phyloP scores from a whole-genome alignment of 2,888 invertebrate genomes.

The Pelosia muscerda region DNA sequence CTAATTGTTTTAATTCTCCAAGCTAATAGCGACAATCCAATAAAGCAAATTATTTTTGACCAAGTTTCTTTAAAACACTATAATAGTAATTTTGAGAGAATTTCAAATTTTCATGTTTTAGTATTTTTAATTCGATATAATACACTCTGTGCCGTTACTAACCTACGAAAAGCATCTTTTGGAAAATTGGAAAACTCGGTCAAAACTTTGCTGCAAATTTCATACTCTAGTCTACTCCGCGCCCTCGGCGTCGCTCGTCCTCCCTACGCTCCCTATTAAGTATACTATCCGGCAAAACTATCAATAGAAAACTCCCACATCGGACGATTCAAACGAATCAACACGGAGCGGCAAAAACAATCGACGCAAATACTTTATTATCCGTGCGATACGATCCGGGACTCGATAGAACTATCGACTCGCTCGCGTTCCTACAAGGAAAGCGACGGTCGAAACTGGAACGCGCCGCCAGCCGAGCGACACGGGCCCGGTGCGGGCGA shows the following conservation, averaged over 20 bases:
- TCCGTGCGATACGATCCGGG: conserved; percentile 41
- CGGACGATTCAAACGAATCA: conserved; percentile 41
- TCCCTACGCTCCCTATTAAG: conserved; percentile 33
- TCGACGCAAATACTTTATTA: conserved; percentile 43
- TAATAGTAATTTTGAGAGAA: not conserved
- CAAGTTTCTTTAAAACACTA: conserved; percentile 33
- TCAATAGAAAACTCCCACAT: conserved; percentile 29
- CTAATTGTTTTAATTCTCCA: conserved; percentile 36
- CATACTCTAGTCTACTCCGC: conserved; percentile 28
- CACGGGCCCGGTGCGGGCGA: not conserved
- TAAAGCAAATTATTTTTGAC: conserved; percentile 39
- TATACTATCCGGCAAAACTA: conserved; percentile 33
- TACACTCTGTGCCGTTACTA: conserved; percentile 6
- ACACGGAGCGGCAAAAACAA: conserved; percentile 35
- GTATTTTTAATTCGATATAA: conserved; percentile 4
- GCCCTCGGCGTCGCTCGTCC: conserved; percentile 28
- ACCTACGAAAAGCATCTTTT: conserved; percentile 8
- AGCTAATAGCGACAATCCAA: conserved; percentile 38
- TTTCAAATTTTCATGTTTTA: not conserved
- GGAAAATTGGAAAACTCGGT: conserved; percentile 41
- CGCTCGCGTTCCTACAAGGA: not conserved
- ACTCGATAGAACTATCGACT: not conserved
- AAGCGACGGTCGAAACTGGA: not conserved
- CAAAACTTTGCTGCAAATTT: conserved; percentile 40
- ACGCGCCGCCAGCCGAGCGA: not conserved